A percentile compares a stretch with the other conserved stretches of the same genome.
phyloP scores from a whole-genome alignment of 2,113 vertebrate genomes.

The Gila orcuttii region DNA sequence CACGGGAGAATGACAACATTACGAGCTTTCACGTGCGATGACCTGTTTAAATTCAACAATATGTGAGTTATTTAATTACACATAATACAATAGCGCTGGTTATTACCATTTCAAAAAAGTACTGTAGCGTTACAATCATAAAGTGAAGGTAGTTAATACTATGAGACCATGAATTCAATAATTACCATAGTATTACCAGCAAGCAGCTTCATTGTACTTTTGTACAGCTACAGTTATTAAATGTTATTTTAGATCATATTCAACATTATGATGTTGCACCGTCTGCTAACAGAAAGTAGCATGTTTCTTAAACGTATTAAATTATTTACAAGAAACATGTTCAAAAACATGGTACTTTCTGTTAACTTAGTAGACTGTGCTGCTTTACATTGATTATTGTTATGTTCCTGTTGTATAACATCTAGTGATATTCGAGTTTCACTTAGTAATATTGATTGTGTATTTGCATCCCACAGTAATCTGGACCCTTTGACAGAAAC shows the following conservation, averaged over 20 bases:
- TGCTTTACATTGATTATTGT: not conserved
- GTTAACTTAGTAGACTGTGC: not conserved
- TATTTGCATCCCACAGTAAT: slow-evolving; percentile 78
- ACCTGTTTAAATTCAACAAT: slow-evolving; percentile 95
- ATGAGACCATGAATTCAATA: not conserved
- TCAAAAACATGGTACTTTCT: not conserved
- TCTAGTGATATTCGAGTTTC: not conserved
- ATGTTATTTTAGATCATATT: not conserved
- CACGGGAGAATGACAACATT: slow-evolving; percentile 84
- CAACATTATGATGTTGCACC: not conserved
- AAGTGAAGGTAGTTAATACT: not conserved
- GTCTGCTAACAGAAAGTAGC: not conserved
- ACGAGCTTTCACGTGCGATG: slow-evolving; percentile 90
- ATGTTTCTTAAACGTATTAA: not conserved
- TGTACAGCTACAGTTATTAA: not conserved
- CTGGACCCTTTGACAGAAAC: slow-evolving; percentile 95
- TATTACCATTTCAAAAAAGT: not conserved
- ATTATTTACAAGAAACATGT: not conserved
- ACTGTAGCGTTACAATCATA: not conserved
- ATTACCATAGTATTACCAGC: not conserved
- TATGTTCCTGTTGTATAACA: not conserved
- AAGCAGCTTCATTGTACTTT: not conserved
- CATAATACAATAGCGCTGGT: not conserved
- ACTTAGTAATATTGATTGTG: not conserved
- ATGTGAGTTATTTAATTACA: slow-evolving; percentile 81